Conservation (phyloP, 2,797 vertebrate genomes). For the Chrosomus eos region DNA sequence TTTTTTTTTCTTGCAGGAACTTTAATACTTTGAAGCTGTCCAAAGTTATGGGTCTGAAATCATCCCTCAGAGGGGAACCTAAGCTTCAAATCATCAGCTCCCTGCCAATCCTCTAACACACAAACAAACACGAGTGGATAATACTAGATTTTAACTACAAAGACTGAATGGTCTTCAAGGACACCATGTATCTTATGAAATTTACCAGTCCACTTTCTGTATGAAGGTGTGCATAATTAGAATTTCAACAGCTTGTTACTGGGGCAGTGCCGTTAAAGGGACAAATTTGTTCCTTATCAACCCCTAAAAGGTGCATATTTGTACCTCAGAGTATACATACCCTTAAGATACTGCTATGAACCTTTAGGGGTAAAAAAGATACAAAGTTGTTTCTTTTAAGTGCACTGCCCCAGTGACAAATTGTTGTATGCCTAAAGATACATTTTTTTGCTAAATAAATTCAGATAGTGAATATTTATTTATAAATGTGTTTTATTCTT, state of each 20-base stretch:
- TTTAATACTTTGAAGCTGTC: constrained; percentile 50
- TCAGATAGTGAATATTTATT: background rate
- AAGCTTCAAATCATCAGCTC: constrained; percentile 45
- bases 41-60: constrained; percentile 45
- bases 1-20: constrained; percentile 6
- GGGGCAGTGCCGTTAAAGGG: no score
- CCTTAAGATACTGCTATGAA: background rate
- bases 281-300: background rate
- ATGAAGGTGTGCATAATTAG: background rate
- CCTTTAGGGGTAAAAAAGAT: background rate
- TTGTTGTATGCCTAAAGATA: background rate
- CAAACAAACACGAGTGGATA: background rate
- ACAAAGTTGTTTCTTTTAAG: background rate
- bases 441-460: background rate
- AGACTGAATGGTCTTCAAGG: background rate
- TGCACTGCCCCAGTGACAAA: background rate
- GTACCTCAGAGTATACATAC: background rate
- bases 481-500: background rate
- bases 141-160: background rate
- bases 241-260: background rate
- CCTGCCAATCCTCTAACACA: background rate
- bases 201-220: background rate
- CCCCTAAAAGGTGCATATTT: background rate
- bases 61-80: constrained; percentile 33
- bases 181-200: background rate